Evolutionary conservation across 2,797 vertebrate genomes (phyloP).

Genomic region (Gastrophryne carolinensis): DNA sequence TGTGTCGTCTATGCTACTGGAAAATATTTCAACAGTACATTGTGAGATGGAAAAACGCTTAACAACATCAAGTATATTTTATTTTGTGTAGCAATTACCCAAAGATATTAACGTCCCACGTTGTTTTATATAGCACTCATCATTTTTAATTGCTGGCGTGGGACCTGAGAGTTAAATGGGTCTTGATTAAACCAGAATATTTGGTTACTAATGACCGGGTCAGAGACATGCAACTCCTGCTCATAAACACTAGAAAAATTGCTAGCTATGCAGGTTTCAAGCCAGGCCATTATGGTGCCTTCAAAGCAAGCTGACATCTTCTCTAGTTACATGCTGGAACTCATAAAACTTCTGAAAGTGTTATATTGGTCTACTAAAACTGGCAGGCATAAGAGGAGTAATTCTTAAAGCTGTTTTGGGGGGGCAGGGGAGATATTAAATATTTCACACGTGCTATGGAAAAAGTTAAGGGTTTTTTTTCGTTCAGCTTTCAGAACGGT

Average conservation of each 20-base stretch:
- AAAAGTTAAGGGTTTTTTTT: conserved; percentile 53
- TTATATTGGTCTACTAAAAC: conserved; percentile 66
- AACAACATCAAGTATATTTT: conserved; percentile 12
- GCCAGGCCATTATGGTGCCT: conserved; percentile 62
- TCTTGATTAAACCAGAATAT: conserved; percentile 44
- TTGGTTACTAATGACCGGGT: conserved; percentile 53
- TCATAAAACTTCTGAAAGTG: conserved; percentile 65
- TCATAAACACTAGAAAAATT: conserved; percentile 63
- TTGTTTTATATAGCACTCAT: conserved; percentile 43
- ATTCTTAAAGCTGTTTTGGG: conserved; percentile 55
- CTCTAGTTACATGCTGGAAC: conserved; percentile 70
- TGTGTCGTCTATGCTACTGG: conserved; percentile 1
- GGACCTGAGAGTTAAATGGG: conserved; percentile 27
- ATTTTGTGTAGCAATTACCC: background rate
- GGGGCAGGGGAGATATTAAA: conserved; percentile 60
- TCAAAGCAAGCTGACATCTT: conserved; percentile 64
- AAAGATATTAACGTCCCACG: conserved; percentile 34
- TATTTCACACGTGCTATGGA: conserved; percentile 63
- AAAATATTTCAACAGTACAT: conserved; percentile 11
- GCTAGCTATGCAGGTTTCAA: conserved; percentile 62
- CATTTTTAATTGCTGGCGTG: conserved; percentile 45
- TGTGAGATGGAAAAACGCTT: conserved; percentile 37
- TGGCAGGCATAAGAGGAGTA: conserved; percentile 61
- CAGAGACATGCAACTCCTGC: conserved; percentile 55
- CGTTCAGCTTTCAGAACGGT: conserved; percentile 57